Evolutionary conservation across 2,797 vertebrate genomes (phyloP), one percentile per base, ranked within the genome.

Genomic region (Thunnus albacares): DNA sequence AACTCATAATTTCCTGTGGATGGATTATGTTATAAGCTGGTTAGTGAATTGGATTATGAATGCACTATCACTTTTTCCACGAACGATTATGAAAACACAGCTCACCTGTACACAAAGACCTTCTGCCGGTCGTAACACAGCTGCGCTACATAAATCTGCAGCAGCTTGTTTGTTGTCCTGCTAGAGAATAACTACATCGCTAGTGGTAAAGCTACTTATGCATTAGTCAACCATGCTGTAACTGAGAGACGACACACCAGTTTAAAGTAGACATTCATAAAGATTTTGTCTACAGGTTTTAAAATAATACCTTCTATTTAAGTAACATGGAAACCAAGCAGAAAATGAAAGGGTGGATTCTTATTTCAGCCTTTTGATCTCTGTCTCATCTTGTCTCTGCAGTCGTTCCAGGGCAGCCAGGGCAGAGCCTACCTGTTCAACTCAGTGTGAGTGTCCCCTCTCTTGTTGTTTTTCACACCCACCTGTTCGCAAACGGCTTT

Each of bases 371-470:
- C 11, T 67, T 75, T 69, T 80, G 6, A 63, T 75, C 62, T 74
- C 65, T 61, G 58, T 80, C 55, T 90, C 38, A 28, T 85, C n/a
- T 76, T 66, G 45, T 82, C 58, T 85, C 66, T 74, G 75, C 96
- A 99, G 98, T 99, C 97, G 71, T 99, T 99, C 93, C 98, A 99
- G 95, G 98, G 98, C 91, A 99, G 98, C 94, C 98, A 99, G 94
- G 98, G 98, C 91, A 96, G 98, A 94, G 98, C 98, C 3, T 99
- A 99, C 95, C 97, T 99, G 92, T 99, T 99, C 96, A 99, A 99
- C 92, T 98, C 98, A 80, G 93, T 94, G 93, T 94, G 85, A 94
- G 93, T 94, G 89, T 80, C 66, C 26, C 26, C 15, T 77, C 18
- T 71, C 26, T 18, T 79, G 41, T 15, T 68, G 38, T 38, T 53